phyloP scores from a whole-genome alignment of 2,113 vertebrate genomes.

The Coptodon bakossiorum region DNA sequence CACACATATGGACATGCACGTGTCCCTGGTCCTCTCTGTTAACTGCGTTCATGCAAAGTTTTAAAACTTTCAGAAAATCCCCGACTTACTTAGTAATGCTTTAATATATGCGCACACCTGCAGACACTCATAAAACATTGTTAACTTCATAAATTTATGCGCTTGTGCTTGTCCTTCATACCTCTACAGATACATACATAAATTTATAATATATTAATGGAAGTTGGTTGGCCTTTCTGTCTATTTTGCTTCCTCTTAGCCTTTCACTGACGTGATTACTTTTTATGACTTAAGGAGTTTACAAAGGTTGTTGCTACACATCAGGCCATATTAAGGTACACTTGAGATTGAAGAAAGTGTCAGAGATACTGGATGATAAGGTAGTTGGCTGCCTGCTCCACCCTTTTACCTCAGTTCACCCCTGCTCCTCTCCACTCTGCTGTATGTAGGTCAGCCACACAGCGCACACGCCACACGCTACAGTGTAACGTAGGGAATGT shows the following conservation, averaged over 20 bases:
- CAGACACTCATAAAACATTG: not conserved
- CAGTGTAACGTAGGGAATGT: not conserved
- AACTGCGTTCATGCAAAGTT: not conserved
- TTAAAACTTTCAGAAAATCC: not conserved
- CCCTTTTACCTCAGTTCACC: constrained; percentile 59
- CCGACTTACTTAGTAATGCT: not conserved
- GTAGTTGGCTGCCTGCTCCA: constrained; percentile 34
- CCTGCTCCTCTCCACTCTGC: not conserved
- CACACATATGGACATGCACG: not conserved
- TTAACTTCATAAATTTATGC: not conserved
- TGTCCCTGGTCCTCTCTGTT: not conserved
- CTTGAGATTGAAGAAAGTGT: constrained; percentile 48
- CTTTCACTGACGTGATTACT: not conserved
- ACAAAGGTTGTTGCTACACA: constrained; percentile 2
- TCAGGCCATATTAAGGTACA: constrained; percentile 33
- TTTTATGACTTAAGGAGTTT: constrained; percentile 11
- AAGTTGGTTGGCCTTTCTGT: not conserved
- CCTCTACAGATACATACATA: not conserved
- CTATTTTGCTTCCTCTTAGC: not conserved
- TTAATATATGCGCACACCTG: not conserved
- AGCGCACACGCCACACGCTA: not conserved
- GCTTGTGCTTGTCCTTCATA: not conserved
- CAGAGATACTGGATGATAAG: constrained; percentile 45
- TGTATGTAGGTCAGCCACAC: constrained; percentile 50
- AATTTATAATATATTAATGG: not conserved